These are phyloP conservation scores for Saguinus imperator DNA, from an alignment of 2,113 vertebrate species.

Conservation along the genomic window DNA sequence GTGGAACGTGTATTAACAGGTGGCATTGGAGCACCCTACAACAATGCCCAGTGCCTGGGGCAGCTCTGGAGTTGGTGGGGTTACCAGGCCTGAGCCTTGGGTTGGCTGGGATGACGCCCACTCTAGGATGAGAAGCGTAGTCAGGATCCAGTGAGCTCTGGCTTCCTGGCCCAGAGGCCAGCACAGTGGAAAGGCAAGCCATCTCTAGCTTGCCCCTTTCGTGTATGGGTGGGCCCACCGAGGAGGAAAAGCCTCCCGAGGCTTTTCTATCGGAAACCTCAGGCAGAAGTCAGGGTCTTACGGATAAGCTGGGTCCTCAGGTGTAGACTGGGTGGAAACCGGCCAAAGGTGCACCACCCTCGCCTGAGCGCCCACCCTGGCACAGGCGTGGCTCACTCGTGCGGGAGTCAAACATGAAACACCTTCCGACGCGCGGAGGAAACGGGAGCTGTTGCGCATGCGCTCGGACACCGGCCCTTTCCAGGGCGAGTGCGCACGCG, in stretches of 20 bases:
- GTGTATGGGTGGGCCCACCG: neutral
- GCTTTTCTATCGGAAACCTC: neutral
- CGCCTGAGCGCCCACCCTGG: fast-evolving
- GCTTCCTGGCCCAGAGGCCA: neutral
- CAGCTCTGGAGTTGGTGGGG: neutral
- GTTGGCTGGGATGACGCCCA: neutral
- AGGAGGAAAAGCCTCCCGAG: neutral
- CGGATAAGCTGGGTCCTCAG: neutral
- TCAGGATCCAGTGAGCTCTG: too few species aligned
- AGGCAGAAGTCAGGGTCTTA: neutral
- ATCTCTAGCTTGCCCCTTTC: neutral
- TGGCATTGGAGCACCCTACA: neutral
- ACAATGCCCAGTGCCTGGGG: neutral
- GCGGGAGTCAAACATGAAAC: neutral
- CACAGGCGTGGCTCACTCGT: fast-evolving
- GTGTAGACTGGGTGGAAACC: neutral
- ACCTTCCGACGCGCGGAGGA: fast-evolving
- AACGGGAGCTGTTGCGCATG: neutral
- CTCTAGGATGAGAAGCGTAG: neutral
- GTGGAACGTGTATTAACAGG: neutral
- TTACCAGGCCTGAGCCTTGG: neutral
- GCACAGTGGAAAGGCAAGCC: neutral
- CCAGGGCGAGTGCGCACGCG: neutral
- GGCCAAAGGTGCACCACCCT: neutral
- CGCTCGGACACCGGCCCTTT: fast-evolving